Evolutionary conservation across 2,888 invertebrate species (phyloP).

Genomic region (Drosophila anomalata): DNA sequence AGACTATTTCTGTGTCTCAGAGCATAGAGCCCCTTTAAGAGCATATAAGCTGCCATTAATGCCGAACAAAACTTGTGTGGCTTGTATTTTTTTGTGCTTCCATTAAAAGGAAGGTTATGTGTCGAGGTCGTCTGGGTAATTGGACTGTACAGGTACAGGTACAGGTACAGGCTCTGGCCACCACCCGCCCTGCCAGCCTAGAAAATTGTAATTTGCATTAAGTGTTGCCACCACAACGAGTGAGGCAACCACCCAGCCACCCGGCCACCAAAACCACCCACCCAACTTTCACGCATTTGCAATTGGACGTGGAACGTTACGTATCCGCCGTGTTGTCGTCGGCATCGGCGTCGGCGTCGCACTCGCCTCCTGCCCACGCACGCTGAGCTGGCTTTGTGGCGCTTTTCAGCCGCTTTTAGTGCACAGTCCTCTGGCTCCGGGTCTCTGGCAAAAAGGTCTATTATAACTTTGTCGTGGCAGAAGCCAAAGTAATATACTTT

Average conservation of each 20-base stretch:
- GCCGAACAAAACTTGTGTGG: background rate
- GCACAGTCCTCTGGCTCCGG: background rate
- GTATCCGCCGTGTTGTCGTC: conserved; percentile 45
- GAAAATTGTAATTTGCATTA: conserved; percentile 76
- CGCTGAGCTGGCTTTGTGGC: conserved; percentile 12
- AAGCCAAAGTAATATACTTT: conserved; percentile 51
- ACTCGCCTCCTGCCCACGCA: conserved; percentile 23
- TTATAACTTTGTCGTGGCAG: conserved; percentile 71
- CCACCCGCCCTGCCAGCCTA: conserved; percentile 43
- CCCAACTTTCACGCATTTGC: conserved; percentile 48
- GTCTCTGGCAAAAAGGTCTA: conserved; percentile 63
- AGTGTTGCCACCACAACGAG: conserved; percentile 62
- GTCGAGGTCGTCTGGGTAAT: conserved; percentile 58
- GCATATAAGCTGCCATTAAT: background rate
- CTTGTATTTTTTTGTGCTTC: background rate
- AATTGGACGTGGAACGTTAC: conserved; percentile 59
- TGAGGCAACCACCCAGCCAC: background rate
- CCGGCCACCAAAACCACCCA: background rate
- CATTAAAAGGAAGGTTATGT: conserved; percentile 36
- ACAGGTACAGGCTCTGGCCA: background rate
- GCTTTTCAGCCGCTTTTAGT: conserved; percentile 18
- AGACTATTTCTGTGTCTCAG: no score
- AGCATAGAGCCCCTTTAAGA: background rate
- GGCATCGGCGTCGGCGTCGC: background rate
- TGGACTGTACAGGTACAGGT: conserved; percentile 49